These are phyloP conservation scores for Odontocolon sp. DNA, from an alignment of 2,888 invertebrate species.

Conservation along the genomic window DNA sequence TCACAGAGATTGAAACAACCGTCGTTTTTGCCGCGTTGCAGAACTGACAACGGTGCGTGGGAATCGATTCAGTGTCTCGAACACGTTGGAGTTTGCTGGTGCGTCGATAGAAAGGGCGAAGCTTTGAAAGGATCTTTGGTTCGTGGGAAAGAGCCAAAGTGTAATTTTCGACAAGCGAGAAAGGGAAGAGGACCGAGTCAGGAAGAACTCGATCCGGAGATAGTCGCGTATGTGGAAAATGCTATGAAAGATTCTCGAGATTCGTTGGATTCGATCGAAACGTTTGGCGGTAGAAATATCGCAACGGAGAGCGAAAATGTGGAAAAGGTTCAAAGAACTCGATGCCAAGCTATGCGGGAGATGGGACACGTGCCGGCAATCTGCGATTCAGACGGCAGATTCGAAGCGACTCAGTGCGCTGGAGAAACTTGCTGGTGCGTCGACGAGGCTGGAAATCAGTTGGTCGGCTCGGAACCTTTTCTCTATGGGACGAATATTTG, in stretches of 20 bases:
- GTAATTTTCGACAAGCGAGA: constrained; percentile 91
- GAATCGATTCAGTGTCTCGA: constrained; percentile 91
- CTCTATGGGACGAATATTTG: constrained; percentile 84
- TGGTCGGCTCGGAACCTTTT: constrained; percentile 85
- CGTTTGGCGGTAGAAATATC: constrained; percentile 60
- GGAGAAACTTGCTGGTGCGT: constrained; percentile 91
- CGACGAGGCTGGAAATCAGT: constrained; percentile 90
- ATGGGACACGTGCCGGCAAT: constrained; percentile 81
- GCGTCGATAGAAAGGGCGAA: constrained; percentile 91
- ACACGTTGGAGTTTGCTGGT: constrained; percentile 92
- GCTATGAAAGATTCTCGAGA: constrained; percentile 72
- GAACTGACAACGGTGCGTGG: constrained; percentile 88
- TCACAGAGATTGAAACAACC: constrained; percentile 88
- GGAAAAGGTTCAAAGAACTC: constrained; percentile 81
- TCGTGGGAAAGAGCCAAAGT: constrained; percentile 88
- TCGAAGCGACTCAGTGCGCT: constrained; percentile 89
- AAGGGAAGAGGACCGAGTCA: constrained; percentile 59
- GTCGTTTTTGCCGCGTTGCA: constrained; percentile 90
- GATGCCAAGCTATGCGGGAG: constrained; percentile 83
- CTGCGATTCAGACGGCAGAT: constrained; percentile 87
- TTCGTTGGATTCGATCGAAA: too few relatives aligned
- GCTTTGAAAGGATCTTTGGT: constrained; percentile 91
- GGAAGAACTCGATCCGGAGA: too few relatives aligned
- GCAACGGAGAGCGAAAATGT: constrained; percentile 73
- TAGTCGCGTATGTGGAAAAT: constrained; percentile 71